Percentiles rank a stretch among this genome's conserved stretches.
Evolutionary conservation across 1,140 invertebrate genomes (phyloP).

Genomic region (Amphibalanus amphitrite): DNA sequence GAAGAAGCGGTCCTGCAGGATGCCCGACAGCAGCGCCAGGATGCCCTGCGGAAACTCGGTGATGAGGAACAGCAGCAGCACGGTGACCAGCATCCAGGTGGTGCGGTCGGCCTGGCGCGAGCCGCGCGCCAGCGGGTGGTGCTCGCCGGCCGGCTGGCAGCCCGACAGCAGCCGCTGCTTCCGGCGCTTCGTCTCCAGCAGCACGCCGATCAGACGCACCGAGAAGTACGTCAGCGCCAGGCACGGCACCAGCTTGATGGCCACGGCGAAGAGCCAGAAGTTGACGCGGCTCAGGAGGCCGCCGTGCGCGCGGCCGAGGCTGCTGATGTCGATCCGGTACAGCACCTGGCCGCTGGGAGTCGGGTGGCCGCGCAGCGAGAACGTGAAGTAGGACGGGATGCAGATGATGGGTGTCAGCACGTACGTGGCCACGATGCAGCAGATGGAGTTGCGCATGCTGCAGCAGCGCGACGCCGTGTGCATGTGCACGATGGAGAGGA

Average conservation of each 20-base stretch:
- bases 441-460: slow-evolving; percentile 45
- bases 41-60: slow-evolving; percentile 56
- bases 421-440: slow-evolving; percentile 52
- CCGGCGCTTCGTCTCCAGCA: slow-evolving; percentile 40
- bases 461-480: slow-evolving; percentile 39
- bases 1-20: slow-evolving; percentile 18
- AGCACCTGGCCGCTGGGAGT: slow-evolving; percentile 24
- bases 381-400: slow-evolving; percentile 54
- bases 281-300: slow-evolving; percentile 47
- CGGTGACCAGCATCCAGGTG: slow-evolving; percentile 73
- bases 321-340: slow-evolving; percentile 43
- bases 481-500: slow-evolving; percentile 46
- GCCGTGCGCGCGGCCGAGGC: slow-evolving; percentile 36
- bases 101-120: slow-evolving; percentile 47
- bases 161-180: slow-evolving; percentile 36
- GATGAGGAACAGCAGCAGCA: slow-evolving; percentile 64
- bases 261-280: slow-evolving; percentile 71
- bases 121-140: neutral
- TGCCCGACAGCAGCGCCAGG: slow-evolving; percentile 17
- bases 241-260: slow-evolving; percentile 71
- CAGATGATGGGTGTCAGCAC: slow-evolving; percentile 55
- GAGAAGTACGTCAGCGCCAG: slow-evolving; percentile 64
- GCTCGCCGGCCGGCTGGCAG: too few relatives aligned
- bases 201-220: slow-evolving; percentile 46
- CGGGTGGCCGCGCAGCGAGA: slow-evolving; percentile 30